A percentile compares a stretch with the other conserved stretches of the same genome.
Evolutionary conservation across 2,888 invertebrate species (phyloP).

Genomic region (Crossocerus cetratus): DNA sequence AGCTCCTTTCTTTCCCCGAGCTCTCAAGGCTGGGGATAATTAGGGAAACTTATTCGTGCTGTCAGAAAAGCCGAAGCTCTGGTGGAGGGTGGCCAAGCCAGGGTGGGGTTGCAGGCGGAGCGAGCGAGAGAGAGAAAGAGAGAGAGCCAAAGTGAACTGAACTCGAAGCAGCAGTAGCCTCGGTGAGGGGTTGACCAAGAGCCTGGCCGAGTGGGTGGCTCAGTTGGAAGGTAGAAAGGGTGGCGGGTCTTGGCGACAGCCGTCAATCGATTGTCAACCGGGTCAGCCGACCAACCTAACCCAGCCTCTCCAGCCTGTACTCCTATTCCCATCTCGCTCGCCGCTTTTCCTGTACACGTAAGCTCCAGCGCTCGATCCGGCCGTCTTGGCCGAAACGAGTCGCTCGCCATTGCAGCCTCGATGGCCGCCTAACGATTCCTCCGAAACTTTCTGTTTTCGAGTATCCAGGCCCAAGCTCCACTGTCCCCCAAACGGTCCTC

Average conservation of each 20-base stretch:
- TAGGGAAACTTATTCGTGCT: conserved; percentile 58
- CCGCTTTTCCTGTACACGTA: conserved; percentile 42
- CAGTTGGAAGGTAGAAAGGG: conserved; percentile 62
- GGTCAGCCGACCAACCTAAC: conserved; percentile 76
- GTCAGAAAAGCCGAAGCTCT: conserved; percentile 23
- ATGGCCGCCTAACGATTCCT: not conserved
- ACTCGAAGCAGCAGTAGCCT: conserved; percentile 44
- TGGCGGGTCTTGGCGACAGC: conserved; percentile 76
- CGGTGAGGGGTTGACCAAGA: conserved; percentile 42
- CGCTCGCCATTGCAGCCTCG: too few relatives aligned
- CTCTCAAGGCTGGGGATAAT: conserved; percentile 43
- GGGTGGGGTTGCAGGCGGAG: not conserved
- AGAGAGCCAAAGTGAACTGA: conserved; percentile 58
- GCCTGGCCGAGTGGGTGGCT: conserved; percentile 27
- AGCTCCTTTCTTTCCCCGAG: conserved; percentile 16
- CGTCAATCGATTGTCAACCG: conserved; percentile 78
- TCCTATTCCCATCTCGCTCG: conserved; percentile 45
- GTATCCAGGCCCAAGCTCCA: not conserved
- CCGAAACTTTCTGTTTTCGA: conserved; percentile 12
- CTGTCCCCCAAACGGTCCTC: not conserved
- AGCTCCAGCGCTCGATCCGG: not conserved
- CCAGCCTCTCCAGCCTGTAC: conserved; percentile 56
- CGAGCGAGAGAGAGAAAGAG: conserved; percentile 57
- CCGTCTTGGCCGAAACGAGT: too few relatives aligned
- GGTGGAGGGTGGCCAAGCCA: too few relatives aligned